Evolutionary conservation across 2,888 invertebrate species (phyloP).

Genomic region (Volucella inflata): DNA sequence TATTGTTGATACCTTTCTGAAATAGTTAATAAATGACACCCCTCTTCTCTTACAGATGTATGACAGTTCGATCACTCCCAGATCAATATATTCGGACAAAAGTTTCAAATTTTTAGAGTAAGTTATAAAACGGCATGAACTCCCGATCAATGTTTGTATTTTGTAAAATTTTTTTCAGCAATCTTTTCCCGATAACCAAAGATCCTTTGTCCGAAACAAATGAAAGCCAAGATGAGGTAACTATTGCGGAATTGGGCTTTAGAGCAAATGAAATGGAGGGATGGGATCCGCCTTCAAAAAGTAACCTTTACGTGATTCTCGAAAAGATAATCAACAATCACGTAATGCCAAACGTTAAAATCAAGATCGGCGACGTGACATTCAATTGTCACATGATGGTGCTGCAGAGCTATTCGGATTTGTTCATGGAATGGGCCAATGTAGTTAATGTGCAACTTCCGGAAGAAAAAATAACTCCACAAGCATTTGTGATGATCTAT

Average conservation of each 20-base stretch:
- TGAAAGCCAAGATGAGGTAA: slow-evolving; percentile 25
- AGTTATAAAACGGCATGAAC: too few species aligned
- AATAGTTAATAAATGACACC: too few species aligned
- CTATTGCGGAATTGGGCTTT: slow-evolving; percentile 76
- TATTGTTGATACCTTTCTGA: too few species aligned
- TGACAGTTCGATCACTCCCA: too few species aligned
- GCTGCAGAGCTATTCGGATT: slow-evolving; percentile 81
- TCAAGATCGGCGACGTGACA: slow-evolving; percentile 77
- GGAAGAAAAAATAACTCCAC: slow-evolving; percentile 84
- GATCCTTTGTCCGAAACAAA: neutral
- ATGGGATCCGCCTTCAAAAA: slow-evolving; percentile 77
- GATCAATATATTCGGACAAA: too few species aligned
- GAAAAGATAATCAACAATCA: slow-evolving; percentile 77
- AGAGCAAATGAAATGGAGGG: slow-evolving; percentile 76
- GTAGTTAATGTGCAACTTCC: slow-evolving; percentile 79
- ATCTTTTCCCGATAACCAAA: slow-evolving; percentile 18
- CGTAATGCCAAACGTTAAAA: slow-evolving; percentile 77
- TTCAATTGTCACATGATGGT: slow-evolving; percentile 81
- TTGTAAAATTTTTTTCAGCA: slow-evolving; percentile 54
- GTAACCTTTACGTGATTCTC: slow-evolving; percentile 78
- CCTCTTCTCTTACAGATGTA: too few species aligned
- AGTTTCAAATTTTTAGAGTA: too few species aligned
- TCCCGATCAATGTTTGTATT: neutral
- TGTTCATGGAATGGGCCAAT: slow-evolving; percentile 80
- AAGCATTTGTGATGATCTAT: slow-evolving; percentile 89